Evolutionary conservation across 2,113 vertebrate genomes (phyloP), one percentile per base, ranked within the genome.

Genomic region (Gymnarchus niloticus): DNA sequence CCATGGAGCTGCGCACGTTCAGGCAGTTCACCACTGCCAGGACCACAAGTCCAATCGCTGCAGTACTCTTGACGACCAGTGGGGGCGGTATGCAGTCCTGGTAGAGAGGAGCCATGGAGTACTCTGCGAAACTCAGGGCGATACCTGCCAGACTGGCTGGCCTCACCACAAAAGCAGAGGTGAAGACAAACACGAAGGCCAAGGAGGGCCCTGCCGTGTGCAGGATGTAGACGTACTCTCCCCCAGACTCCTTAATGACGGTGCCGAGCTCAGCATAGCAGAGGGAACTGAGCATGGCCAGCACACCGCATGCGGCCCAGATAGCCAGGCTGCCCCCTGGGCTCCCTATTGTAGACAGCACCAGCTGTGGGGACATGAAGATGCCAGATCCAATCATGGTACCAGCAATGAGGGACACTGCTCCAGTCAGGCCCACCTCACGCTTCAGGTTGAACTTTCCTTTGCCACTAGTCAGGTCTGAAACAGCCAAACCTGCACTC

Each of bases 141-240:
- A 94, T 21, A 1, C 94, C 96, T 1, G 95, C 90, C 2, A 94
- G 90, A 46, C 94, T 0, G 0, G 91, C 93, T 0, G 95, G 95
- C 80, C 92, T 95, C 84, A 95, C 88, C 52, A 96, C 87, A 48
- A 96, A 89, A 41, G 95, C 89, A 28, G 92, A 95, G 7, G 89
- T 94, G 59, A 95, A 91, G 6, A 92, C 91, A 0, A 95, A 92
- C 86, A 96, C 91, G 52, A 97, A 97, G 82, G 95, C 95, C 28
- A 95, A 95, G 54, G 92, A 91, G 9, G 95, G 87, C 82, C 96
- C 96, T 51, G 95, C 96, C 84, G 92, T 96, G 85, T 91, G 88
- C 84, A 96, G 89, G 84, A 97, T 95, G 88, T 96, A 97, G 86
- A 96, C 93, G 59, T 96, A 97, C 0, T 97, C 94, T 17, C 95